phyloP scores from a whole-genome alignment of 53 echinoderm and acorn worm genomes.

The Apostichopus leukothele region DNA sequence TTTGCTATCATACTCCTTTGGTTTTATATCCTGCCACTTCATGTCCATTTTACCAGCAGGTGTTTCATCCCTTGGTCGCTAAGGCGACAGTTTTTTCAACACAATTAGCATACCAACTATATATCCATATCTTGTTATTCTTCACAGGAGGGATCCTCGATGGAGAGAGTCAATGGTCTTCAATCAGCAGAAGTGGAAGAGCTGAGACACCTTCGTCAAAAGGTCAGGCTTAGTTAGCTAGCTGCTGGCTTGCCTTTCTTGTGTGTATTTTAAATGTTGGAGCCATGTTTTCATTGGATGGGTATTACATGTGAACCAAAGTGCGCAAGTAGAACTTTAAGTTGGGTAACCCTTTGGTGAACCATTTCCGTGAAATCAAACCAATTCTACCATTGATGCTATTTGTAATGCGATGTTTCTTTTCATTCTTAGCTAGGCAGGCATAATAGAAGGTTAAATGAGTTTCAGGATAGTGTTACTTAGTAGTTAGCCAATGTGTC shows the following conservation, averaged over 20 bases:
- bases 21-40: background rate
- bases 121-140: background rate
- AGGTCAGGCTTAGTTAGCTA: background rate
- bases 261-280: background rate
- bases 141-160: slow-evolving; percentile 41
- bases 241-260: background rate
- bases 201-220: slow-evolving; percentile 21
- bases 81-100: slow-evolving; percentile 20
- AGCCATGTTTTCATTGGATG: too few species aligned
- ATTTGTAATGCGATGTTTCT: too few species aligned
- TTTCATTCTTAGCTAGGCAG: too few species aligned
- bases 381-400: too few species aligned
- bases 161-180: slow-evolving; percentile 42
- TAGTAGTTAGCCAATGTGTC: too few species aligned
- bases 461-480: too few species aligned
- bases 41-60: background rate
- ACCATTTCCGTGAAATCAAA: too few species aligned
- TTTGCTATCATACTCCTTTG: background rate
- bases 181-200: slow-evolving; percentile 7
- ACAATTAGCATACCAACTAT: slow-evolving; percentile 32
- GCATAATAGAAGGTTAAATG: too few species aligned
- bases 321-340: too few species aligned
- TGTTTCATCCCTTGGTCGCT: background rate
- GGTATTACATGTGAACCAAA: too few species aligned
- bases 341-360: too few species aligned